These are phyloP conservation scores for Acholoe squamosa DNA, from an alignment of 2,888 invertebrate genomes.

Conservation along the genomic window DNA sequence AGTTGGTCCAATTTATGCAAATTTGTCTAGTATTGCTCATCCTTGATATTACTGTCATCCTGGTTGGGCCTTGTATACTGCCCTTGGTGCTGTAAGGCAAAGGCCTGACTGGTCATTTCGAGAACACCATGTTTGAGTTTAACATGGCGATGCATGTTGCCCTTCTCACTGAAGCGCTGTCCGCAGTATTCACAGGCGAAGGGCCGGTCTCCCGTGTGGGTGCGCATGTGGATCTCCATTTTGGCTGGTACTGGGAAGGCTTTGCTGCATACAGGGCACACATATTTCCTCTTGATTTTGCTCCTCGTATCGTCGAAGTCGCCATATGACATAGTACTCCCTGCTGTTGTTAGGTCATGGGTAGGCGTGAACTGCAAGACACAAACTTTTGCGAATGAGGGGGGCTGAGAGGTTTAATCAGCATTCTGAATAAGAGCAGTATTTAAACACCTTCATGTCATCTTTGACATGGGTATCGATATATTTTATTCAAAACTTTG, in stretches of 20 bases:
- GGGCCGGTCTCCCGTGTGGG: slow-evolving; percentile 50
- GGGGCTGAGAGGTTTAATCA: background rate
- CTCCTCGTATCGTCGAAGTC: background rate
- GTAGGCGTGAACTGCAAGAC: background rate
- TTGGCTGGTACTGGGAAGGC: slow-evolving; percentile 28
- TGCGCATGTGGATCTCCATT: slow-evolving; percentile 45
- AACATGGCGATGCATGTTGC: slow-evolving; percentile 37
- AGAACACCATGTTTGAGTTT: background rate
- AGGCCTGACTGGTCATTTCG: background rate
- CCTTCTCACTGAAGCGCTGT: slow-evolving; percentile 17
- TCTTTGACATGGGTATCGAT: no score
- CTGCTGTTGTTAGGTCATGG: background rate
- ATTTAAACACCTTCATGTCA: no score
- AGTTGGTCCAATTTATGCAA: background rate
- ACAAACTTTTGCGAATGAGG: slow-evolving; percentile 33
- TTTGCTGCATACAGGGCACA: slow-evolving; percentile 5
- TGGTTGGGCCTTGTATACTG: background rate
- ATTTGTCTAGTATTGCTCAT: background rate
- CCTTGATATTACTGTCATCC: background rate
- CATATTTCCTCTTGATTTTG: background rate
- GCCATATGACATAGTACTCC: background rate
- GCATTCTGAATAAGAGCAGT: no score
- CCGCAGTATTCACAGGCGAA: slow-evolving; percentile 14
- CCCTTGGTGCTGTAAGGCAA: background rate
- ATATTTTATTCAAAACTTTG: no score